Evolutionary conservation across 2,113 vertebrate genomes (phyloP).

Genomic region (Passerina amoena): DNA sequence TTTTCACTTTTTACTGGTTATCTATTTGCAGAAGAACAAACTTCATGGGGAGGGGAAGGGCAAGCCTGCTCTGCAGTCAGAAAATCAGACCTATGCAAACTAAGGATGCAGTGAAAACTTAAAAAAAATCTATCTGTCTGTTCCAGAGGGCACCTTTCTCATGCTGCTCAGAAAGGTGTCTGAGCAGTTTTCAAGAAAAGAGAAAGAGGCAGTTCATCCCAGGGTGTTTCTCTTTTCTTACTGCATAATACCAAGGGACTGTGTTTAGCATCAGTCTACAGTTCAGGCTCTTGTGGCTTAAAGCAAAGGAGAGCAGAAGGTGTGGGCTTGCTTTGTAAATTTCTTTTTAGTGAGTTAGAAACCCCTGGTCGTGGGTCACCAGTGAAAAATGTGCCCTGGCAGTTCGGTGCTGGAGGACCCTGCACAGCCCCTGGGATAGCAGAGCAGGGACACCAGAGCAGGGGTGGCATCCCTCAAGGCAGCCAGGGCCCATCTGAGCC

Average conservation of each 20-base stretch:
- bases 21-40: neutral
- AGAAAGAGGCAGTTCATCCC: neutral
- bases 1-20: neutral
- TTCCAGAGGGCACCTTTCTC: neutral
- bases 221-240: neutral
- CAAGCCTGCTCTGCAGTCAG: neutral
- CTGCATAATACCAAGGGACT: neutral
- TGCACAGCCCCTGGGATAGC: neutral
- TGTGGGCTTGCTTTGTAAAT: neutral
- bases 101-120: neutral
- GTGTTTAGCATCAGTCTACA: neutral
- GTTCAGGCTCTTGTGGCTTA: neutral
- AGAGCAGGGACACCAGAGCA: neutral
- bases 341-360: neutral
- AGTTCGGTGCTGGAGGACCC: neutral
- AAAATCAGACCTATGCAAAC: neutral
- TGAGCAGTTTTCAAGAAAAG: neutral
- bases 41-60: neutral
- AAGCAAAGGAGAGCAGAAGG: neutral
- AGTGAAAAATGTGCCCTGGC: neutral
- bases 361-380: neutral
- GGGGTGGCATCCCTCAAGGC: neutral
- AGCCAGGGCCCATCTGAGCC: neutral
- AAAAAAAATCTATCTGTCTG: neutral
- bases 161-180: neutral